phyloP scores from a whole-genome alignment of 2,888 invertebrate genomes.

The Leucoma salicis region DNA sequence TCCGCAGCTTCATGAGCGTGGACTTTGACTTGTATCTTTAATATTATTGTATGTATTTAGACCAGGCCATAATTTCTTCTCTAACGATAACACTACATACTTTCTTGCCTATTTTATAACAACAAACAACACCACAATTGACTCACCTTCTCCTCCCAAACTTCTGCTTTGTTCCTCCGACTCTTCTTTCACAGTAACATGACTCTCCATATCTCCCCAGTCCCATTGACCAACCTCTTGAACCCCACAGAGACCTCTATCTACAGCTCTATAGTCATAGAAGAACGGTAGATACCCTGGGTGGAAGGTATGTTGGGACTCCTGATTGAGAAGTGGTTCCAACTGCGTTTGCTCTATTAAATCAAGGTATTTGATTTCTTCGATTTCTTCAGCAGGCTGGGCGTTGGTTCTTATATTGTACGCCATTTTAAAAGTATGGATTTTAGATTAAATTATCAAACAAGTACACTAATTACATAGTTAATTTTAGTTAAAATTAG shows the following conservation, averaged over 20 bases:
- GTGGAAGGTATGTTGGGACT: conserved; percentile 22
- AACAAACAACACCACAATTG: too few relatives aligned
- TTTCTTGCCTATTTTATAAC: too few relatives aligned
- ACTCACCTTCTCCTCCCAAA: conserved; percentile 56
- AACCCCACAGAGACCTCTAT: conserved; percentile 28
- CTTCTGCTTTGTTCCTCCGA: conserved; percentile 36
- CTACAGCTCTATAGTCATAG: conserved; percentile 50
- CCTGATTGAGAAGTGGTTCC: conserved; percentile 29
- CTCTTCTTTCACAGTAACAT: conserved; percentile 55
- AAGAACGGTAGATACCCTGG: conserved; percentile 53
- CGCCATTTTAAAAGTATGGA: conserved; percentile 34
- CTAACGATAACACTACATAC: too few relatives aligned
- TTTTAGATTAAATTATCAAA: background rate
- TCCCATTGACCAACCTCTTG: conserved; percentile 31
- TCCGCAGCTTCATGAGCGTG: too few relatives aligned
- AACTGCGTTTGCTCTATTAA: conserved; percentile 11
- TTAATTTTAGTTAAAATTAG: background rate
- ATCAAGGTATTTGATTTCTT: conserved; percentile 29
- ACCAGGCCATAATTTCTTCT: too few relatives aligned
- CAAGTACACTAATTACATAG: background rate
- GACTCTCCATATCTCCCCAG: conserved; percentile 49
- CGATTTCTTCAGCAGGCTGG: conserved; percentile 30
- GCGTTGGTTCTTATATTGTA: conserved; percentile 48
- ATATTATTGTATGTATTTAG: too few relatives aligned
- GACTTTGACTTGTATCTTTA: too few relatives aligned